phyloP scores from a whole-genome alignment of 2,797 vertebrate species.

The Acanthiza pusilla region DNA sequence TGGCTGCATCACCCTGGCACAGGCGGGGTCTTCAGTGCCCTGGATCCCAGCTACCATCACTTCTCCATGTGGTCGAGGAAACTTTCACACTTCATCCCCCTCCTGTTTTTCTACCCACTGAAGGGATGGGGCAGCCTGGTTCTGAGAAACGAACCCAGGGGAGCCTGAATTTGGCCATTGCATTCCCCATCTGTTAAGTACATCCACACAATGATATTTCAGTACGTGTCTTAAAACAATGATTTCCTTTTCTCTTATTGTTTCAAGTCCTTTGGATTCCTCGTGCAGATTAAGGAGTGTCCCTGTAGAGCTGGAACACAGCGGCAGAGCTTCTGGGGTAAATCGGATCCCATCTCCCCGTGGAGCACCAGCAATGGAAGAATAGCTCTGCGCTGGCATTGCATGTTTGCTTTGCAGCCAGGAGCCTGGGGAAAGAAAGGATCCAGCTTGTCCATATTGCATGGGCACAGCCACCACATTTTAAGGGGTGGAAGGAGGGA shows the following conservation, averaged over 20 bases:
- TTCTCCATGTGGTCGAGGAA: fast-evolving
- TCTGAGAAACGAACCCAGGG: not conserved
- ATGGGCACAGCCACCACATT: not conserved
- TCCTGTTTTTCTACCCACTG: not conserved
- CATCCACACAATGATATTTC: conserved; percentile 20
- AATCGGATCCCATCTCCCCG: not conserved
- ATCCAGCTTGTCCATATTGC: not conserved
- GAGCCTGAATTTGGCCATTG: not conserved
- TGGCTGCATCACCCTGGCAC: not conserved
- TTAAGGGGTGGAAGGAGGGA: not conserved
- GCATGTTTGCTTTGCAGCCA: not conserved
- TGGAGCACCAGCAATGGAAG: not conserved
- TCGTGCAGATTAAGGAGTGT: not conserved
- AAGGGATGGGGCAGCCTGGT: not conserved
- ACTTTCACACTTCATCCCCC: not conserved
- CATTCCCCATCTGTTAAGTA: conserved; percentile 5
- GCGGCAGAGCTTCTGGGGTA: not conserved
- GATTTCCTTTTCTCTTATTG: conserved; percentile 44
- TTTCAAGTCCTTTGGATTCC: conserved; percentile 20
- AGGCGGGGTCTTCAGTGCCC: not conserved
- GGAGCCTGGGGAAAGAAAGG: not conserved
- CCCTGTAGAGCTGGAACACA: conserved; percentile 4
- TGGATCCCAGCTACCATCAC: not conserved
- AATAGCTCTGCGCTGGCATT: not conserved
- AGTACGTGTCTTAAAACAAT: conserved; percentile 12